These are phyloP conservation scores for Ophonus ardosiacus DNA, from an alignment of 2,888 invertebrate species.

Conservation along the genomic window DNA sequence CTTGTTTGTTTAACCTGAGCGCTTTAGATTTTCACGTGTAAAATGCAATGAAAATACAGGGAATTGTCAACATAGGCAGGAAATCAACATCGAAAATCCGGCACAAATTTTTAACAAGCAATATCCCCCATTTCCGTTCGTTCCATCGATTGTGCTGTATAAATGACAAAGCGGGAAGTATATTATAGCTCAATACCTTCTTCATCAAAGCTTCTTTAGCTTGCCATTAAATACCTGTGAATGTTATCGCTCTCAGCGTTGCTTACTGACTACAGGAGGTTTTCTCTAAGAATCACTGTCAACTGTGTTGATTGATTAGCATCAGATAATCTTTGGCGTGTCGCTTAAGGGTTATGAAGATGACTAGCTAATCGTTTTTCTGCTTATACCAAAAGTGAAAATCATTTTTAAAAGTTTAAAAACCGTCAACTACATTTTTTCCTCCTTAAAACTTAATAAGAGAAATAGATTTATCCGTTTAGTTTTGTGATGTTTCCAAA, in stretches of 20 bases:
- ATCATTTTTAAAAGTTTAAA: too few species aligned
- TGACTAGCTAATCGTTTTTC: not conserved
- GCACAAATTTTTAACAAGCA: constrained; percentile 27
- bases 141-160: constrained; percentile 22
- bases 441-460: too few species aligned
- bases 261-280: constrained; percentile 16
- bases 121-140: constrained; percentile 23
- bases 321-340: constrained; percentile 39
- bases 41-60: not conserved
- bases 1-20: not conserved
- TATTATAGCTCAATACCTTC: constrained; percentile 25
- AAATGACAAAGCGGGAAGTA: constrained; percentile 30
- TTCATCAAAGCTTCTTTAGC: not conserved
- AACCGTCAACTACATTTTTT: too few species aligned
- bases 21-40: not conserved
- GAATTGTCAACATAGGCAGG: constrained; percentile 19
- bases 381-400: not conserved
- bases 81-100: constrained; percentile 27
- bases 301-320: constrained; percentile 38
- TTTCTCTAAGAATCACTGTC: constrained; percentile 32
- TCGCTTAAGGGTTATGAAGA: not conserved
- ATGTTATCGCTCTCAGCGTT: constrained; percentile 14
- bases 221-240: constrained; percentile 32
- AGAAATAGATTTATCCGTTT: too few species aligned
- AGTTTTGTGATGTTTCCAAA: too few species aligned